A percentile compares a stretch with the other conserved stretches of the same genome.
These are phyloP conservation scores for Pachydiplax longipennis DNA, from an alignment of 2,888 invertebrate genomes.

Conservation along the genomic window DNA sequence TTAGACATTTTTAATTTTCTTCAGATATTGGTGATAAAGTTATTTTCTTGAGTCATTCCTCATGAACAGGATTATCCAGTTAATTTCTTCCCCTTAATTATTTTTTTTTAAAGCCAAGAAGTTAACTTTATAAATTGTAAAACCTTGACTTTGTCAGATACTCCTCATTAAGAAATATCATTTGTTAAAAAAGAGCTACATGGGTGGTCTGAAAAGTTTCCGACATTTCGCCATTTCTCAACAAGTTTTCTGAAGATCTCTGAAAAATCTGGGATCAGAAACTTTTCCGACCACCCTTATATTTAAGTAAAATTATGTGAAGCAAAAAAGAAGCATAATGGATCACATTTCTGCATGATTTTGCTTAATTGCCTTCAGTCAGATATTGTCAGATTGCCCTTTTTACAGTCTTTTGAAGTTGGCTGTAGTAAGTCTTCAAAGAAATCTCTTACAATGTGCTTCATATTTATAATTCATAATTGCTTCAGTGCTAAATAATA, in stretches of 20 bases:
- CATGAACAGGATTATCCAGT: not conserved
- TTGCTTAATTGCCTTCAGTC: constrained; percentile 25
- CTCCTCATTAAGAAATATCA: not conserved
- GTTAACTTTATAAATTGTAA: not conserved
- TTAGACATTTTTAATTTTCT: not conserved
- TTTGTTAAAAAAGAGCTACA: not conserved
- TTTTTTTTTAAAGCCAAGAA: not conserved
- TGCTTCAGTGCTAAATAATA: constrained; percentile 13
- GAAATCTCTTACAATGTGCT: constrained; percentile 21
- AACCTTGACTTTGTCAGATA: not conserved
- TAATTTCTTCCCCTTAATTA: not conserved
- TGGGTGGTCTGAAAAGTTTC: too few relatives aligned
- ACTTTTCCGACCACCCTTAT: too few relatives aligned
- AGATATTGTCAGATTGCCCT: too few relatives aligned
- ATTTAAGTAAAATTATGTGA: not conserved
- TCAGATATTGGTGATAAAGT: not conserved
- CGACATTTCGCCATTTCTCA: too few relatives aligned
- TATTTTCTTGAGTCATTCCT: not conserved
- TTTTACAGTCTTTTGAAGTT: constrained; percentile 18
- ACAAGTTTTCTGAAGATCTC: too few relatives aligned
- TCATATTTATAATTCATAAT: not conserved
- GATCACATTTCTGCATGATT: constrained; percentile 25
- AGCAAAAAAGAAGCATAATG: constrained; percentile 5
- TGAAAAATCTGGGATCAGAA: too few relatives aligned
- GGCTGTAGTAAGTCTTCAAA: constrained; percentile 13